Evolutionary conservation across 2,113 vertebrate species (phyloP).

Genomic region (Empidonax traillii): DNA sequence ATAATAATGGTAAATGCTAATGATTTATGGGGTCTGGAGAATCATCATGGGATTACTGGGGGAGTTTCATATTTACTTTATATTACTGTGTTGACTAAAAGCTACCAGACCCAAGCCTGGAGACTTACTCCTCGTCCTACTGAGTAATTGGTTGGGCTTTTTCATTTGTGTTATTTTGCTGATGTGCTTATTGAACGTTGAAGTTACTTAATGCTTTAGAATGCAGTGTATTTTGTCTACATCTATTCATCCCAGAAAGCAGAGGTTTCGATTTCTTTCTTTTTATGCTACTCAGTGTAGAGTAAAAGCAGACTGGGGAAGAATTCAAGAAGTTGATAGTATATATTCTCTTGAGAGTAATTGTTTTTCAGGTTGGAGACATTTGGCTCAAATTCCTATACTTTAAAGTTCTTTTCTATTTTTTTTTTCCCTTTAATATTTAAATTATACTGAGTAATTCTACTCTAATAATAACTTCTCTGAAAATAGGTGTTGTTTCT

Average conservation of each 20-base stretch:
- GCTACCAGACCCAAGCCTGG: background rate
- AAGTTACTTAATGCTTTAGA: conserved; percentile 7
- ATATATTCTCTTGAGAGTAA: background rate
- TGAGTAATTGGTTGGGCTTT: background rate
- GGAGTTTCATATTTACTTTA: background rate
- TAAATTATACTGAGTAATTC: conserved; percentile 12
- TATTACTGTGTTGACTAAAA: background rate
- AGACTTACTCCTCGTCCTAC: background rate
- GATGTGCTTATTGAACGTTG: background rate
- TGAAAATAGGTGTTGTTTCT: conserved; percentile 11
- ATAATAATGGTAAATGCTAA: background rate
- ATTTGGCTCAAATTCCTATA: background rate
- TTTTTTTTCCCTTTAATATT: background rate
- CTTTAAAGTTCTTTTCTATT: conserved; percentile 6
- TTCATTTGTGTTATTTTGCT: background rate
- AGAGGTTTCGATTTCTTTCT: conserved; percentile 4
- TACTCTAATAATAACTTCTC: background rate
- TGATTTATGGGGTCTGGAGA: background rate
- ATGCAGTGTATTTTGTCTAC: background rate
- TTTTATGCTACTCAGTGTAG: background rate
- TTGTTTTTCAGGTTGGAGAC: background rate
- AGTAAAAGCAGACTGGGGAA: background rate
- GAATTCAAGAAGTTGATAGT: background rate
- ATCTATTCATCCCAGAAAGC: background rate
- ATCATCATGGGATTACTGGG: background rate